Base-by-base conservation (phyloP, 2,888 invertebrate species). In the Himalopsyche kuldschensis region DNA sequence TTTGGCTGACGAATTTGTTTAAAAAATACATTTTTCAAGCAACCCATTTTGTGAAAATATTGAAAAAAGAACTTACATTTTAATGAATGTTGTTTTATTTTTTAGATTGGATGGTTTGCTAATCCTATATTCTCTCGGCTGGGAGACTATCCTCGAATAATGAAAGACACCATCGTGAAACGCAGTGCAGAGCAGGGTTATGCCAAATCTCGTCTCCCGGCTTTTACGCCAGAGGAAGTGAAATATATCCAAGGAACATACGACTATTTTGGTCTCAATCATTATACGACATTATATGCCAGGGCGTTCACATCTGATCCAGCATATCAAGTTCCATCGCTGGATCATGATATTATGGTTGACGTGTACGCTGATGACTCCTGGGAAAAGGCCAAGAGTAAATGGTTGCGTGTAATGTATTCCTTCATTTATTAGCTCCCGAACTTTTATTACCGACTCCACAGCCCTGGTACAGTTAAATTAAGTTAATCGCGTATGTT, bases 231-330 rank as follows among this genome's bases (percentile, higher is more conserved):
- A 0, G 91, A 93, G 46, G 95, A 96, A 90, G 90, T 95, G 15
- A 88, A 90, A 17, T 90, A 91, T 81, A 93, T 96, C 31, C 90
- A 89, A 55, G 94, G 92, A 0, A 93, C 95, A 0, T 91, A 92
- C 1, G 96, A 97, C 88, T 96, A 95, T 89, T 90, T 96, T 80
- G 96, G 95, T 0, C 88, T 96, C 24, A 96, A 96, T 88, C 93
- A 94, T 84, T 97, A 97, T 88, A 94, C 95, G 0, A 85, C 86
- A 27, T 84, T 85, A 48, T 85, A 85, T 46, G 85, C 85, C 24
- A 75, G 85, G 15, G 85, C 78, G 48, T 47, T 81, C 27, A 75
- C 77, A 30, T 41, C 47, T 5, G 8, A 69, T 27, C 8, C 5
- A 41, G 41, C 6, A 11, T 41, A 41, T 41, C 5, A 41, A 5